Percentiles rank a stretch among this genome's conserved stretches.
Conservation (phyloP, 2,888 invertebrate genomes). For the Drosophila kambysellisi region DNA sequence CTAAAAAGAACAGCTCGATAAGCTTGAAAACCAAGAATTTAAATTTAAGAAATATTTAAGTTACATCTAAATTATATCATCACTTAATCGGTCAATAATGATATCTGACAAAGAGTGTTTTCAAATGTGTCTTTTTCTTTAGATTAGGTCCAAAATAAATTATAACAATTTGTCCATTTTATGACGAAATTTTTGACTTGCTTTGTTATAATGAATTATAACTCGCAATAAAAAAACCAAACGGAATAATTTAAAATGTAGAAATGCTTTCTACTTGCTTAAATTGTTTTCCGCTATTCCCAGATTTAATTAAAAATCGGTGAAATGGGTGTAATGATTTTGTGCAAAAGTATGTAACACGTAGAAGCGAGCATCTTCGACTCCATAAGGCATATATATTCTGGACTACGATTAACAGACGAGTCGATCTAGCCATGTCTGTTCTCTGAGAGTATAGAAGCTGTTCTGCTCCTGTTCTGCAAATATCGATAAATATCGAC, state of each 20-base stretch:
- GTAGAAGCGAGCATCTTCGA: neutral
- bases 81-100: neutral
- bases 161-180: neutral
- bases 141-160: no score
- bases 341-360: neutral
- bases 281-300: neutral
- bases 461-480: no score
- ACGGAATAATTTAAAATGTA: no score
- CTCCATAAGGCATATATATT: neutral
- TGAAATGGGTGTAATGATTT: neutral
- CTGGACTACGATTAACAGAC: neutral
- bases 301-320: neutral
- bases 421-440: neutral
- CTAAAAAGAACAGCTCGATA: no score
- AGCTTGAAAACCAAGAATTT: no score
- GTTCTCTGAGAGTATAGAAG: no score
- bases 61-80: no score
- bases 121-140: neutral
- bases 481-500: neutral
- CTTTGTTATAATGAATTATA: no score
- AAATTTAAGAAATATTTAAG: no score
- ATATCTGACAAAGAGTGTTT: neutral
- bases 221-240: no score
- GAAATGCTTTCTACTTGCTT: no score
- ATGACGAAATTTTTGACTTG: neutral